Evolutionary conservation across 2,113 vertebrate species (phyloP), one percentile per base, ranked within the genome.

Genomic region (Ceyx margarethae): DNA sequence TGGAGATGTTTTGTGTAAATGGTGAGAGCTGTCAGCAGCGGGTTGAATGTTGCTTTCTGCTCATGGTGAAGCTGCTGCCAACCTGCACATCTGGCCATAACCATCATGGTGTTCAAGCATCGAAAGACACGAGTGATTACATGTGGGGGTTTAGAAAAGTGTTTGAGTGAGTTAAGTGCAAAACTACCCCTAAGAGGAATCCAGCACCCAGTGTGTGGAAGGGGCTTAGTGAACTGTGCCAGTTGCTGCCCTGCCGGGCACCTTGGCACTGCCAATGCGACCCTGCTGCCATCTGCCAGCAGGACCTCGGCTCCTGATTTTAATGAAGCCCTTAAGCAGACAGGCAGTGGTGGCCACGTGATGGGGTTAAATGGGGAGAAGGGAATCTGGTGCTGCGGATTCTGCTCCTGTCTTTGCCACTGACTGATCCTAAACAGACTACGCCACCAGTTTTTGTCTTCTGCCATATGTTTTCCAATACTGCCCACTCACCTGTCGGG

Each of bases 321-420:
- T 26, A 37, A 16, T 23, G 48, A 79, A 73, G 15, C 42, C 45
- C 60, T 64, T 53, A 35, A 72, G 58, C 15, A 76, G 79, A 45
- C 65, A n/a, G 3, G 4, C 19, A 21, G 42, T 26, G 19, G 1
- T 0, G 0, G 21, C 37, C 1, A 0, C 12, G 56, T 48, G 57
- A 21, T 40, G 50, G 79, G 54, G 53, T 85, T 75, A 80, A 61
- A 72, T 1, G 20, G 69, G 82, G 80, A 89, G 51, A 92, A 69
- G 61, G 83, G 69, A 62, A 62, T 81, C 35, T 42, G 81, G 33
- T 37, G 3, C 54, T 51, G 43, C 58, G 60, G 54, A 53, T 79
- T 71, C 78, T 58, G n/a, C 58, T 77, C 75, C 65, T 77, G 67
- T 33, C 84, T 79, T 53, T 87, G 77, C 74, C 42, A 11, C 40